Evolutionary conservation across 1,140 invertebrate genomes (phyloP), one percentile per base, ranked within the genome.

Genomic region (Anastrepha ludens): DNA sequence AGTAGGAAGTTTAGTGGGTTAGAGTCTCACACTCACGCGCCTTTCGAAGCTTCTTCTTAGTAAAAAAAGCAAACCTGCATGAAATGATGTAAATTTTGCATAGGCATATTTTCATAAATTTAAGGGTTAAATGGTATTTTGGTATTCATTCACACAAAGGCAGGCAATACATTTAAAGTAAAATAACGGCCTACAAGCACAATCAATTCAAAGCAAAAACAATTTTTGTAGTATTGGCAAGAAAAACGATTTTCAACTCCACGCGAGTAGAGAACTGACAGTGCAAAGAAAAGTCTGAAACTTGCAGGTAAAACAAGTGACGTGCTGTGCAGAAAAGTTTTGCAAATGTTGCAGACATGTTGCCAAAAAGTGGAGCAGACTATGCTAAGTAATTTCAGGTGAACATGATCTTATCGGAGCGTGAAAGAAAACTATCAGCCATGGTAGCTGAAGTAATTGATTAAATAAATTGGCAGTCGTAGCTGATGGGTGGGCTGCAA

Each of bases 391-490:
- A 29, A 81, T 81, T 81, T 58, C 20, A 55, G 13, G 20, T 44
- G 47, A 50, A 9, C 64, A 29, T 55, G n/a, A 1, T 2, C 74
- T 13, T 55, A 20, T 5, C n/a, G 74, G 55, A 81, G 74, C 74
- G 44, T 29, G 44, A 81, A 81, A 29, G n/a, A 81, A 81, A 55
- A 81, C 74, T 17, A 81, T 55, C 74, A 81, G 47, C 44, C 17
- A 55, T 47, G 15, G 74, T 74, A 41, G 47, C 9, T 81, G 47
- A 55, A 55, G 74, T 81, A 81, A 81, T 81, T 81, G 74, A 55
- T 81, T 20, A 81, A 81, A 55, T n/a, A 81, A 81, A 81, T 55
- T 81, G 74, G 20, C 47, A 47, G 74, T 74, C 20, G 47, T 41
- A 47, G n/a, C 74, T 58, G 74, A 81, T 29, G 55, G 74, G 47